phyloP scores from a whole-genome alignment of 2,888 invertebrate species.

The Sthenelais limicola region DNA sequence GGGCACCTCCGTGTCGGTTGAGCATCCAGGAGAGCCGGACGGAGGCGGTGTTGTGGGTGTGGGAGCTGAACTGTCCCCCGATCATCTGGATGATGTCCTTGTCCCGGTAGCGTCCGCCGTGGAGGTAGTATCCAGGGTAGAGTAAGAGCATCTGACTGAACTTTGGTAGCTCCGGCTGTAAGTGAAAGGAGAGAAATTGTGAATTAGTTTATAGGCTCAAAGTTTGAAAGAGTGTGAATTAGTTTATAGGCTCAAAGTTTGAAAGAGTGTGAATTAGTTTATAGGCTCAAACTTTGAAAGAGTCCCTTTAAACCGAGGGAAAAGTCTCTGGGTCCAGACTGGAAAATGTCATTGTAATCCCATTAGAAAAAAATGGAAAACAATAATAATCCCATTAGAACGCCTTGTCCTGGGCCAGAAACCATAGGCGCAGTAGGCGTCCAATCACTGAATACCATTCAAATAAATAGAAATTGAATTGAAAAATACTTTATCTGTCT shows the following conservation, averaged over 20 bases:
- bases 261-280: neutral
- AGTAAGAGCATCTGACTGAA: constrained; percentile 59
- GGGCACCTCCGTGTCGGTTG: constrained; percentile 64
- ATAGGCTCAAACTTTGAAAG: neutral
- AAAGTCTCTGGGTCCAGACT: too few relatives aligned
- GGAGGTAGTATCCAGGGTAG: constrained; percentile 67
- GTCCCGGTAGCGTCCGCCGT: constrained; percentile 63
- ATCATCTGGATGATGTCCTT: constrained; percentile 59
- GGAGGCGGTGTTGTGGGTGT: constrained; percentile 66
- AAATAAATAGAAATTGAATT: too few relatives aligned
- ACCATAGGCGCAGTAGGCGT: too few relatives aligned
- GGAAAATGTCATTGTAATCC: too few relatives aligned
- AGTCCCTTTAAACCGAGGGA: too few relatives aligned
- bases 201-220: neutral
- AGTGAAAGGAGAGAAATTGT: constrained; percentile 38
- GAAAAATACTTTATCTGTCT: too few relatives aligned
- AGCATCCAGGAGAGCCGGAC: constrained; percentile 64
- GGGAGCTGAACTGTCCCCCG: constrained; percentile 47
- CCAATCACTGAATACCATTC: too few relatives aligned
- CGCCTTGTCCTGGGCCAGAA: too few relatives aligned
- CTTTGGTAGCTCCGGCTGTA: constrained; percentile 63
- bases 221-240: neutral
- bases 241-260: neutral
- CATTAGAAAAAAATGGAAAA: too few relatives aligned
- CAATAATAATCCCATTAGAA: too few relatives aligned